phyloP scores from a whole-genome alignment of 1,140 invertebrate genomes.

The Heliconius eleuchia region DNA sequence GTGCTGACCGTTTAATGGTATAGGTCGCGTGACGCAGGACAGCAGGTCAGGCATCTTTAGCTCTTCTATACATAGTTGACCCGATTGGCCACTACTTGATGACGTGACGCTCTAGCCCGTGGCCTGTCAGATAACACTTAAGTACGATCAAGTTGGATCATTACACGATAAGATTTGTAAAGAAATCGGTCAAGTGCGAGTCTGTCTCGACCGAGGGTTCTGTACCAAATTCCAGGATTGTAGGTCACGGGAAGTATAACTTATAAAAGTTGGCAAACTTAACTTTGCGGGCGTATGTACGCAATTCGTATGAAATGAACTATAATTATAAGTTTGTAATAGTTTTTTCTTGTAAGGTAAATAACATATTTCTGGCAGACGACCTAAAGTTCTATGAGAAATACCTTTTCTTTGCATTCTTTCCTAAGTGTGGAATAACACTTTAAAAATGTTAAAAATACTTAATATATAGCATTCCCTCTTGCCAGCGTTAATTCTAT shows the following conservation, averaged over 20 bases:
- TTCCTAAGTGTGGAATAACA: too few relatives aligned
- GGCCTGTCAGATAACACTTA: background rate
- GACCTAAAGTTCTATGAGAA: too few relatives aligned
- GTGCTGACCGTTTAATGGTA: background rate
- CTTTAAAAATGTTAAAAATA: too few relatives aligned
- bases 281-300: background rate
- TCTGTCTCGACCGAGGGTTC: too few relatives aligned
- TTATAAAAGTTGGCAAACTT: background rate
- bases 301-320: background rate
- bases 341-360: too few relatives aligned
- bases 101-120: background rate
- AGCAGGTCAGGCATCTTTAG: conserved; percentile 13
- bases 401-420: too few relatives aligned
- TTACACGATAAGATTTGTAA: background rate
- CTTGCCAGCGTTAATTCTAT: too few relatives aligned
- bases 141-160: background rate
- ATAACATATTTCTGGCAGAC: too few relatives aligned
- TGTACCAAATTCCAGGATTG: too few relatives aligned
- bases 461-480: too few relatives aligned
- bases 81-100: background rate
- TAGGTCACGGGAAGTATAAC: too few relatives aligned
- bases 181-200: too few relatives aligned
- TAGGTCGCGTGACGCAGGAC: conserved; percentile 9
- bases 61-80: background rate
- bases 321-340: background rate